Percentiles rank a stretch among this genome's conserved stretches.
These are phyloP conservation scores for Cheilosia urbana DNA, from an alignment of 2,888 invertebrate species.

Conservation along the genomic window DNA sequence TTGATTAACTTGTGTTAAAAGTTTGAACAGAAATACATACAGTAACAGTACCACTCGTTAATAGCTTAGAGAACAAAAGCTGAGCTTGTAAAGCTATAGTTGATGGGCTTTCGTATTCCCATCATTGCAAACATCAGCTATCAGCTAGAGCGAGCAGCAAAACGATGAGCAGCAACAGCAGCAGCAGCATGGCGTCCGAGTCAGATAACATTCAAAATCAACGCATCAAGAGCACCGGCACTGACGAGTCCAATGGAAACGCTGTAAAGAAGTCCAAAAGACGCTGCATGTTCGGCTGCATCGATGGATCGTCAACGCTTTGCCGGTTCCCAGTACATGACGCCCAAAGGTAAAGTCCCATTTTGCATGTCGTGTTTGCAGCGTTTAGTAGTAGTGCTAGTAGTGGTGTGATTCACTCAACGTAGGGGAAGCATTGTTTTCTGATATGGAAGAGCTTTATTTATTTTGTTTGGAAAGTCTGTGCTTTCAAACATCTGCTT, in stretches of 20 bases:
- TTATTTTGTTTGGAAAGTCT: not conserved
- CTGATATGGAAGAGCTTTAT: constrained; percentile 20
- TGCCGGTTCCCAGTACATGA: constrained; percentile 81
- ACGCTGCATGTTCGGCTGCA: constrained; percentile 79
- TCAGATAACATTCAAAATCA: too few relatives aligned
- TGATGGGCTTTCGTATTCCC: constrained; percentile 8
- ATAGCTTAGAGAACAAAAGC: constrained; percentile 60
- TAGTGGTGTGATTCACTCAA: constrained; percentile 1
- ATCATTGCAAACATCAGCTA: not conserved
- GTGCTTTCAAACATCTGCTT: constrained; percentile 26
- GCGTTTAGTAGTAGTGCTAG: not conserved
- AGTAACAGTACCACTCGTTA: not conserved
- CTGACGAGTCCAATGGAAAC: not conserved
- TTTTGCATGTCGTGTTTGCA: constrained; percentile 1
- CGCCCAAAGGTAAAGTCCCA: constrained; percentile 76
- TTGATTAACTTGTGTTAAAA: constrained; percentile 41
- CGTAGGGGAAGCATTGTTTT: not conserved
- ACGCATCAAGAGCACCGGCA: too few relatives aligned
- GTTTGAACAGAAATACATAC: constrained; percentile 27
- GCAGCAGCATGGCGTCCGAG: too few relatives aligned
- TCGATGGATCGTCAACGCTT: constrained; percentile 77
- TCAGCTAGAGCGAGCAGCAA: not conserved
- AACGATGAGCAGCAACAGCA: constrained; percentile 47
- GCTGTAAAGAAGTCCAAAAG: constrained; percentile 66
- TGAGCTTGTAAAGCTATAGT: constrained; percentile 61